A percentile compares a stretch with the other conserved stretches of the same genome.
These are phyloP conservation scores for Plagodis dolabraria DNA, from an alignment of 2,888 invertebrate species.

Conservation along the genomic window DNA sequence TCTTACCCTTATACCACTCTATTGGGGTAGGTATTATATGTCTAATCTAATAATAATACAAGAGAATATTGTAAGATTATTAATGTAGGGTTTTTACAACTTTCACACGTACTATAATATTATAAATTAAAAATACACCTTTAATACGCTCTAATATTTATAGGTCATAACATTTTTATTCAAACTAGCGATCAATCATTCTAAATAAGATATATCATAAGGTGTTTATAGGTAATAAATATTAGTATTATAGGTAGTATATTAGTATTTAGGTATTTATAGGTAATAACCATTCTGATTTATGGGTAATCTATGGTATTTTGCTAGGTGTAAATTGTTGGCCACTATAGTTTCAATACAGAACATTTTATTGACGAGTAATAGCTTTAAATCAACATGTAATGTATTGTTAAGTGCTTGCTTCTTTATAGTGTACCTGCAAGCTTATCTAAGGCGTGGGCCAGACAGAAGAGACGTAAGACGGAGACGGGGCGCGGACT, in stretches of 20 bases:
- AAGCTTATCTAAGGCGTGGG: too few species aligned
- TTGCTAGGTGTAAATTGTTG: constrained; percentile 16
- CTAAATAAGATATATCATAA: constrained; percentile 40
- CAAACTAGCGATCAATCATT: constrained; percentile 51
- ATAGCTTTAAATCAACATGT: not conserved
- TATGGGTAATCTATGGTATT: constrained; percentile 35
- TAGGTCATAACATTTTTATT: constrained; percentile 46
- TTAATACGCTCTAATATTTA: constrained; percentile 26
- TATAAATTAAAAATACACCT: too few species aligned
- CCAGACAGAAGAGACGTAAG: too few species aligned
- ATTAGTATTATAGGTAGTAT: constrained; percentile 24
- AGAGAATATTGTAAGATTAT: too few species aligned
- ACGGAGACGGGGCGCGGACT: too few species aligned
- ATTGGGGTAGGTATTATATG: too few species aligned
- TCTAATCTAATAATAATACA: too few species aligned
- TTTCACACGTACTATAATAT: too few species aligned
- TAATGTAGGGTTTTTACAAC: too few species aligned
- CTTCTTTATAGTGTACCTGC: too few species aligned
- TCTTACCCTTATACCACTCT: too few species aligned
- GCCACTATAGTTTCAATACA: constrained; percentile 8
- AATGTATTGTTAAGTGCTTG: too few species aligned
- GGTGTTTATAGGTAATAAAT: constrained; percentile 49
- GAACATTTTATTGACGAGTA: constrained; percentile 7
- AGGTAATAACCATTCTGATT: constrained; percentile 44
- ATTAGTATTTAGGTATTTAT: constrained; percentile 43